Evolutionary conservation across 2,888 invertebrate genomes (phyloP), one percentile per base, ranked within the genome.

Genomic region (Callosobruchus maculatus): DNA sequence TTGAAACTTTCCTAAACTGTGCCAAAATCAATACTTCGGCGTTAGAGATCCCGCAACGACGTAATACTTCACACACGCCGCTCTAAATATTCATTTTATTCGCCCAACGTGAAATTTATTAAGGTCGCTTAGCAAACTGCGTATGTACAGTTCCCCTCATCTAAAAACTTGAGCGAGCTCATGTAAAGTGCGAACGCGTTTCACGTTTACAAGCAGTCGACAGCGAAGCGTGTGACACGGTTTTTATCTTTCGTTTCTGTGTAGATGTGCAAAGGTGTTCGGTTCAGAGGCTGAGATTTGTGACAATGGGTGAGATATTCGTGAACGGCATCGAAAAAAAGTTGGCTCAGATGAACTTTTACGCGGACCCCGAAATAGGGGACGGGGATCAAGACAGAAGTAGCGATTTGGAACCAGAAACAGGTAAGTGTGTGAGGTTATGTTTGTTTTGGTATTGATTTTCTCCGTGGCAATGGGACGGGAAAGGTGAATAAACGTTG

Each of bases 21-120:
- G 81, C 81, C 81, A 80, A 80, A 81, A 81, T 81, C 81, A 81
- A 81, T 81, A 81, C 76, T 73, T 77, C 74, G 76, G 77, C 71
- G 72, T 71, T 74, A 72, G 30, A 49, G 7, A 49, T 18, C 49
- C 49, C 49, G 49, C 49, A 49, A 68, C 68, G 68, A 68, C 68
- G 22, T 20, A 21, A 67, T 72, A 72, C 21, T 72, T 67, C 67
- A 72, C 49, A 72, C 70, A 70, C 49, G 49, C 49, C 49, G 49
- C 49, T 49, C 49, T n/a, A n/a, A n/a, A 49, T 49, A 7, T 49
- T 49, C 13, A 7, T 49, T 49, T 49, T 7, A 3, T 49, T 49
- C 49, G n/a, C n/a, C n/a, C n/a, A n/a, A n/a, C n/a, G n/a, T n/a
- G n/a, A n/a, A n/a, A n/a, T n/a, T 13, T 7, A 49, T 49, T 49